A percentile compares a stretch with the other conserved stretches of the same genome.
phyloP scores from a whole-genome alignment of 2,888 invertebrate species.

The Tachina grossa region DNA sequence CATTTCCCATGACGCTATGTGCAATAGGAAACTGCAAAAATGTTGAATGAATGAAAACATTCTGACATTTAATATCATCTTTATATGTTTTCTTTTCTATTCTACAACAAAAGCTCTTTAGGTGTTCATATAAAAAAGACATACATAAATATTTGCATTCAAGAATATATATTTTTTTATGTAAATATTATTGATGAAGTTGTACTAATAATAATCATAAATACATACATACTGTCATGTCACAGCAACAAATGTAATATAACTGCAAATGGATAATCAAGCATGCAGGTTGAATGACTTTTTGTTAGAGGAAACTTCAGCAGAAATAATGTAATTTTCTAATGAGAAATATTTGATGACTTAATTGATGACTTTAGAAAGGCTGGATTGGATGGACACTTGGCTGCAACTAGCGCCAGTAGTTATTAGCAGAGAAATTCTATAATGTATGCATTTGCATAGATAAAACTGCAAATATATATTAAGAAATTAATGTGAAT shows the following conservation, averaged over 20 bases:
- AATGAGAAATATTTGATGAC: slow-evolving; percentile 50
- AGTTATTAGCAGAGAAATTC: not conserved
- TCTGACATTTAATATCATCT: slow-evolving; percentile 5
- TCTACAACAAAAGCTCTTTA: slow-evolving; percentile 13
- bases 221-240: slow-evolving; percentile 55
- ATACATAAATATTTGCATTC: slow-evolving; percentile 9
- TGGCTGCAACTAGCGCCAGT: not conserved
- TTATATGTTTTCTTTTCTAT: not conserved
- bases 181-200: slow-evolving; percentile 66
- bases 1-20: too few species aligned
- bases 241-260: slow-evolving; percentile 9
- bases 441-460: too few species aligned
- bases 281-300: slow-evolving; percentile 64
- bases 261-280: slow-evolving; percentile 35
- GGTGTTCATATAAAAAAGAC: slow-evolving; percentile 20
- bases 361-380: slow-evolving; percentile 62
- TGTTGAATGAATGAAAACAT: slow-evolving; percentile 4
- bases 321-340: slow-evolving; percentile 43
- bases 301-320: slow-evolving; percentile 24
- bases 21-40: slow-evolving; percentile 3
- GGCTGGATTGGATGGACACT: slow-evolving; percentile 20
- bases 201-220: slow-evolving; percentile 61
- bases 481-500: too few species aligned
- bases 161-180: not conserved
- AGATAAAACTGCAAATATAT: too few species aligned